Base-by-base conservation (phyloP, 2,888 invertebrate genomes). In the Calephelis perditalis region DNA sequence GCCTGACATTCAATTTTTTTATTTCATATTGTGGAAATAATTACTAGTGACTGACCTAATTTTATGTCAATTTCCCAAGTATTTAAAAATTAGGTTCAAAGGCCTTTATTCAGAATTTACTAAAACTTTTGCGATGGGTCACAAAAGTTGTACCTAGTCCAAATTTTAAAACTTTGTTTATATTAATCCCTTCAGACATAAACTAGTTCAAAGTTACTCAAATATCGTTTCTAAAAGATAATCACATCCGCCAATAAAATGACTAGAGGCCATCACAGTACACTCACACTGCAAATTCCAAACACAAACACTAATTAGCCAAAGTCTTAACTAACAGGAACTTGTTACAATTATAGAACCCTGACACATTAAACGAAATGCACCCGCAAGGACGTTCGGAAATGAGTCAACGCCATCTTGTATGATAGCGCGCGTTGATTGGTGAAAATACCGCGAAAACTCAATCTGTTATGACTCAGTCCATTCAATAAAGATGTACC, bases 181-280 rank as follows among this genome's bases (percentile, higher is more conserved):
- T 40, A 7, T 40, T 40, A 40, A 40, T 40, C 40, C 40, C 40
- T 40, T 40, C 40, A 40, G 40, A 40, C 40, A 8, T 40, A 8
- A 40, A 40, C 8, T 40, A 40, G 40, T 40, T 40, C 40, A 40
- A 40, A 40, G 40, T 40, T 40, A 40, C 40, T 40, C 1, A 40
- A 6, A 40, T 40, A 40, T 40, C 40, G 49, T 49, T 15, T 26
- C 49, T 49, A 15, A 49, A 49, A 15, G 49, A 49, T 15, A 49
- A 49, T 49, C 49, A 49, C 49, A 49, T 49, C 49, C 49, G 49
- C 49, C 15, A 49, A 49, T 49, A 49, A 49, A 49, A 49, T 49
- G 49, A 8, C 49, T 49, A 49, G 49, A 49, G 49, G 49, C 49
- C 15, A 49, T 49, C 49, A 49, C 12, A 49, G 49, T 49, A 49